Conservation (phyloP, 2,888 invertebrate genomes). For the Congeria kusceri region DNA sequence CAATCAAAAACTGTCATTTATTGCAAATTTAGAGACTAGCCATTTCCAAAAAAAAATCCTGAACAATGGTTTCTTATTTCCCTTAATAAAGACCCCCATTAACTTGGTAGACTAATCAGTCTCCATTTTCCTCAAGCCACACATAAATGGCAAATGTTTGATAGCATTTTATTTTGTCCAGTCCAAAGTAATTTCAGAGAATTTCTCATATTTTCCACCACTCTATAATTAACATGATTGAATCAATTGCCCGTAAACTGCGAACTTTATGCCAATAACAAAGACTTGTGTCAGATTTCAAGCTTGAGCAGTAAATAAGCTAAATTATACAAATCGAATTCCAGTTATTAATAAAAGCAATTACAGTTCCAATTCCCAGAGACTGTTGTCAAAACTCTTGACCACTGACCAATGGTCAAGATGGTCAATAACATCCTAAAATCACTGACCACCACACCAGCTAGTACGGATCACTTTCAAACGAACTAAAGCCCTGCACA, state of each 20-base stretch:
- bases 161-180: too few relatives aligned
- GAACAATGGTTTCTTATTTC: too few relatives aligned
- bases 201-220: too few relatives aligned
- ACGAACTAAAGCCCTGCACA: not conserved
- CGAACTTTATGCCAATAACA: constrained; percentile 13
- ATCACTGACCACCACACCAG: not conserved
- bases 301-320: constrained; percentile 6
- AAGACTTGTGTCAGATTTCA: constrained; percentile 33
- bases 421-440: not conserved
- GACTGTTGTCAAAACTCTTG: not conserved
- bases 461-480: not conserved
- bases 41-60: too few relatives aligned
- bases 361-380: constrained; percentile 15
- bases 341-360: constrained; percentile 37
- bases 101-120: too few relatives aligned
- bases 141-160: too few relatives aligned
- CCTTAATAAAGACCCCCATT: too few relatives aligned
- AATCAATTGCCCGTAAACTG: constrained; percentile 16
- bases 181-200: too few relatives aligned
- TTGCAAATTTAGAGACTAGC: not conserved
- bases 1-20: not conserved
- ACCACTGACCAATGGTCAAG: constrained; percentile 29
- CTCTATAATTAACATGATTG: constrained; percentile 13
- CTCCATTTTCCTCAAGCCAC: too few relatives aligned
- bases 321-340: constrained; percentile 33